Evolutionary conservation across 2,113 vertebrate genomes (phyloP).

Genomic region (Dicerorhinus sumatrensis): DNA sequence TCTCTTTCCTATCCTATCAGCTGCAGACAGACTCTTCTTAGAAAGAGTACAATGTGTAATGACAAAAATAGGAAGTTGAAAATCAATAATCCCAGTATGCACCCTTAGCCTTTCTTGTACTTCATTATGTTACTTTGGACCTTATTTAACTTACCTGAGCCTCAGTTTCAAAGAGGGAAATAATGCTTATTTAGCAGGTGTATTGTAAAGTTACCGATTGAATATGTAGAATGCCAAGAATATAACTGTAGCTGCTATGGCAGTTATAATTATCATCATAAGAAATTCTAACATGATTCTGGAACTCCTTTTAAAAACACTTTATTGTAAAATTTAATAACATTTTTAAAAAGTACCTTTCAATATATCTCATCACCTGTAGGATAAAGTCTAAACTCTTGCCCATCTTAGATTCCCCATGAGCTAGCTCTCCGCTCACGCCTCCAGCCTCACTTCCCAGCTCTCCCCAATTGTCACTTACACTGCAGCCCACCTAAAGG

Average conservation of each 20-base stretch:
- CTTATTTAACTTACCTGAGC: not conserved
- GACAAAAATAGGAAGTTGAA: not conserved
- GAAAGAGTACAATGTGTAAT: not conserved
- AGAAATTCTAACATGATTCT: not conserved
- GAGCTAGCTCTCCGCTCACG: not conserved
- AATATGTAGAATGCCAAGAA: not conserved
- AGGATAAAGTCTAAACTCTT: not conserved
- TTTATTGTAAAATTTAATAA: not conserved
- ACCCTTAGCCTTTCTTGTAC: not conserved
- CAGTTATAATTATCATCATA: not conserved
- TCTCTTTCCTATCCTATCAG: not conserved
- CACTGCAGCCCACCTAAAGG: not conserved
- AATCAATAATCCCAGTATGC: not conserved
- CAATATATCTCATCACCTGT: not conserved
- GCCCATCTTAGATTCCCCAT: not conserved
- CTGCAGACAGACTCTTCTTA: not conserved
- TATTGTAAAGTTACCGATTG: not conserved
- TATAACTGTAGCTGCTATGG: not conserved
- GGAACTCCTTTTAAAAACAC: not conserved
- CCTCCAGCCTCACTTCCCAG: not conserved
- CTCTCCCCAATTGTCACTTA: not conserved
- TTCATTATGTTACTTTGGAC: not conserved
- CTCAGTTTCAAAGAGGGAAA: not conserved
- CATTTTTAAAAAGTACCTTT: not conserved
- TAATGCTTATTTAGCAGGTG: not conserved